Base-by-base conservation (phyloP, 2,888 invertebrate species). In the Cotesia congregata region DNA sequence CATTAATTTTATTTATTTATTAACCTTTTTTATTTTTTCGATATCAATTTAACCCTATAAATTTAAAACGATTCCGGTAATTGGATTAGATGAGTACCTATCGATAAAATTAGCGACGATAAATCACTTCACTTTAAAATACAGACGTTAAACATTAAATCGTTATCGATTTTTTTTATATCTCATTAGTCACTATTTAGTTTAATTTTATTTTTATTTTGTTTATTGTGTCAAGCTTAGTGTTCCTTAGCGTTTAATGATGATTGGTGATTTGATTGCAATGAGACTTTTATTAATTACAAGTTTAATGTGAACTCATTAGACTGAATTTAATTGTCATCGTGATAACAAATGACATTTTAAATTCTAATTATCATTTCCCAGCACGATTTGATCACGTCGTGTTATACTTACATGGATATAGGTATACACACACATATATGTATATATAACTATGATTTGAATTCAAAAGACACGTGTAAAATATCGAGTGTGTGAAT, bases 31-130 rank as follows among this genome's bases (percentile, higher is more conserved):
- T 59, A 59, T 30, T 65, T 6, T 75, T 74, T 67, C 61, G 71
- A 64, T 72, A 68, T 68, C 75, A 50, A 50, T 50, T 71, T 40
- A 70, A 81, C 75, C 77, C 83, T 83, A 81, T 88, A 88, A 88
- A 88, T 87, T 72, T 83, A 87, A 83, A 77, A 78, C 75, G 82
- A 85, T 85, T 85, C 74, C 80, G 78, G 83, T 87, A 88, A 88
- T 88, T 88, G 88, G 86, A 86, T 88, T 87, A 87, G 87, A 88
- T 88, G 86, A 87, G 82, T 74, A 83, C 82, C 86, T 86, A 87
- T 85, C 3, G 50, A 50, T 12, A 12, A 50, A 12, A 50, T 50
- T 50, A 50, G 12, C 50, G 1, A 50, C 50, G 7, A 50, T 50
- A 50, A 50, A 50, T 50, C 50, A 50, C 12, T 50, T 50, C 50